phyloP scores from a whole-genome alignment of 2,113 vertebrate genomes.

The Pelodiscus sinensis region DNA sequence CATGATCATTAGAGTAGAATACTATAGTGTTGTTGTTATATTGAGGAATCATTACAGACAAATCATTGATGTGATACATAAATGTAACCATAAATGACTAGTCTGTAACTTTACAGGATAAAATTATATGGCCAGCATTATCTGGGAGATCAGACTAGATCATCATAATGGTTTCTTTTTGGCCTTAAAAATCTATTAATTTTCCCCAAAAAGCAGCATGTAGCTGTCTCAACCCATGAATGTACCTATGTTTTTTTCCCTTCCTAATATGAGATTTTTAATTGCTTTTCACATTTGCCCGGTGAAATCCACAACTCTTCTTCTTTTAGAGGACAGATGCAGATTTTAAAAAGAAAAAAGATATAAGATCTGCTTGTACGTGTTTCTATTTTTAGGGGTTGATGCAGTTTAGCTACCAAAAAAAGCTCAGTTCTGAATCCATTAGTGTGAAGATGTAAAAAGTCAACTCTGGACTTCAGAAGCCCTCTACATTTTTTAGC shows the following conservation, averaged over 20 bases:
- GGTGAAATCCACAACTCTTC: neutral
- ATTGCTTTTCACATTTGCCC: neutral
- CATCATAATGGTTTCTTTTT: conserved; percentile 45
- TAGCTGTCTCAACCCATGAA: conserved; percentile 45
- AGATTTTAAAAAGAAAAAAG: conserved; percentile 3
- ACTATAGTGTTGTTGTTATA: conserved; percentile 43
- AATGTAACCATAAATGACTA: conserved; percentile 33
- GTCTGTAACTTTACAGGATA: conserved; percentile 41
- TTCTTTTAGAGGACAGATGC: neutral
- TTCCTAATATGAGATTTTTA: neutral
- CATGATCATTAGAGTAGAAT: neutral
- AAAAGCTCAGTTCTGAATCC: neutral
- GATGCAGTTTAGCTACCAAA: neutral
- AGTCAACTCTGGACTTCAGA: neutral
- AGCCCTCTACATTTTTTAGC: neutral
- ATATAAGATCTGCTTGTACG: neutral
- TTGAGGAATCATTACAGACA: conserved; percentile 47
- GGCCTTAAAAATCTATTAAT: conserved; percentile 66
- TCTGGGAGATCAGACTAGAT: conserved; percentile 52
- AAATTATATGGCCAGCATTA: conserved; percentile 61
- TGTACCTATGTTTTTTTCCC: neutral
- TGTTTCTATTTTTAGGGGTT: neutral
- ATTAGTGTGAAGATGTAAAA: neutral
- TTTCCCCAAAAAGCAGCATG: conserved; percentile 45
- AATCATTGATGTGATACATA: conserved; percentile 45